A percentile compares a stretch with the other conserved stretches of the same genome.
Conservation (phyloP, 2,888 invertebrate species). For the Eilema sororculum region DNA sequence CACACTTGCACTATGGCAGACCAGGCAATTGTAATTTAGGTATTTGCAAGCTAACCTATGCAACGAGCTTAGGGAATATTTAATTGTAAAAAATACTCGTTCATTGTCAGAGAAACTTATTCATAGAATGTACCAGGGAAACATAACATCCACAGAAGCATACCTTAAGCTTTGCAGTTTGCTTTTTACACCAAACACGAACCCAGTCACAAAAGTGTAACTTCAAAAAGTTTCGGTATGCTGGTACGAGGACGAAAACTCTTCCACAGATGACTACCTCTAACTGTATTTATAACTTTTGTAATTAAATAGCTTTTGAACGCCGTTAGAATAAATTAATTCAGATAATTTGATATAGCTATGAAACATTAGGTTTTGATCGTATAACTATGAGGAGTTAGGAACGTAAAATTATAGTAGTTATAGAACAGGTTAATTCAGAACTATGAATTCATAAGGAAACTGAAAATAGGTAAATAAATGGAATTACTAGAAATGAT, state of each 20-base stretch:
- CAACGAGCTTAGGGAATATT: not conserved
- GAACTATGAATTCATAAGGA: too few relatives aligned
- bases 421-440: too few relatives aligned
- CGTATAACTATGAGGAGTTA: not conserved
- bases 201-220: slow-evolving; percentile 18
- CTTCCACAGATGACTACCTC: slow-evolving; percentile 31
- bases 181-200: not conserved
- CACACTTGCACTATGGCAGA: too few relatives aligned
- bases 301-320: slow-evolving; percentile 33
- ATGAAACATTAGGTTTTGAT: not conserved
- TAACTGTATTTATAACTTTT: slow-evolving; percentile 27
- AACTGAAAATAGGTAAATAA: too few relatives aligned
- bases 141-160: not conserved
- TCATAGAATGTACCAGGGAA: not conserved
- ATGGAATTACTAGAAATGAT: too few relatives aligned
- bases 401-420: not conserved
- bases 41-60: not conserved
- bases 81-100: not conserved
- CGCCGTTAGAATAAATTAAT: slow-evolving; percentile 22
- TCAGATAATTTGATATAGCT: slow-evolving; percentile 10
- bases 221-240: slow-evolving; percentile 19
- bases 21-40: too few relatives aligned
- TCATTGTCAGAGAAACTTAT: not conserved
- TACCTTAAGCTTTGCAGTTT: not conserved
- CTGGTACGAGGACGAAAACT: slow-evolving; percentile 19